Conservation (phyloP, 2,113 vertebrate genomes). For the Pelmatolapia mariae region DNA sequence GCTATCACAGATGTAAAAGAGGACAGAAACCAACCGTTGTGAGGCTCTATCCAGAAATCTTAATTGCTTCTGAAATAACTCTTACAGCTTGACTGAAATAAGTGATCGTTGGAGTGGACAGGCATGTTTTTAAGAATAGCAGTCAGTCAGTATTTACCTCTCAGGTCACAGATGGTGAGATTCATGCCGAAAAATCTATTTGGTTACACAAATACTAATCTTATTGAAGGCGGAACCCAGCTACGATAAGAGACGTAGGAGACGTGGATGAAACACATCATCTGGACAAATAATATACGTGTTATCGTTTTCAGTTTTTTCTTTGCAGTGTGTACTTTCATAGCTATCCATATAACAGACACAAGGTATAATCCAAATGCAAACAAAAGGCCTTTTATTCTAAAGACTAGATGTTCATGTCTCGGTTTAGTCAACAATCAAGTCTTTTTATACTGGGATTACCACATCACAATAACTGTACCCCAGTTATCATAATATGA, state of each 20-base stretch:
- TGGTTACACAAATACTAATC: background rate
- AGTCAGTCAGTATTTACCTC: slow-evolving; percentile 5
- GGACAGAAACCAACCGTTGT: background rate
- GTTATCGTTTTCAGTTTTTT: background rate
- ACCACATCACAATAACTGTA: background rate
- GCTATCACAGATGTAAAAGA: background rate
- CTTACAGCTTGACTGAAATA: background rate
- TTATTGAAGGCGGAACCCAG: background rate
- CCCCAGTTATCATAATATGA: background rate
- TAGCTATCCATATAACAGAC: background rate
- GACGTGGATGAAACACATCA: background rate
- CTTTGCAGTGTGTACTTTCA: background rate
- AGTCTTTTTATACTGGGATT: background rate
- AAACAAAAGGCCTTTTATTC: background rate
- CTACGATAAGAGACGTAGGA: background rate
- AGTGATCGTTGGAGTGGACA: background rate
- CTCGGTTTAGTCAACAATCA: background rate
- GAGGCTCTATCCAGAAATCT: background rate
- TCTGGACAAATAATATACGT: background rate
- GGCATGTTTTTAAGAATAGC: background rate
- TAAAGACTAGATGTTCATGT: background rate
- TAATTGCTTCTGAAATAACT: background rate
- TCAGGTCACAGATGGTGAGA: slow-evolving; percentile 9
- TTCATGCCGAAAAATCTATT: background rate
- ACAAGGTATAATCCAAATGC: background rate